A percentile compares a stretch with the other conserved stretches of the same genome.
Conservation (phyloP, 2,113 vertebrate genomes). For the Thomomys bottae region DNA sequence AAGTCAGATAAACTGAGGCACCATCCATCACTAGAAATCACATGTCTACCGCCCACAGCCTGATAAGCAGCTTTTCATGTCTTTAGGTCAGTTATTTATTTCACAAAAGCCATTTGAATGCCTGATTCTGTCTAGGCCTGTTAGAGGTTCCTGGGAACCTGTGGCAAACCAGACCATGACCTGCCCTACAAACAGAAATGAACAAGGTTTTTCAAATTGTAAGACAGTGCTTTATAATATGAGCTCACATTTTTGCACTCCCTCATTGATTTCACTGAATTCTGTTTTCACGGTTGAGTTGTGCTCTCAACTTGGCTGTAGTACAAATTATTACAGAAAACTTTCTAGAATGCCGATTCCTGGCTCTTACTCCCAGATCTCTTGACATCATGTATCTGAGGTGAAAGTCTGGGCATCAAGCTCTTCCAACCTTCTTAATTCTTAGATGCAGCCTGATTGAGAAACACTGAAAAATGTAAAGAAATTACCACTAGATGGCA, state of each 20-base stretch:
- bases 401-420: neutral
- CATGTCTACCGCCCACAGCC: neutral
- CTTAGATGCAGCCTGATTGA: neutral
- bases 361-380: neutral
- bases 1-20: neutral
- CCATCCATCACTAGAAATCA: neutral
- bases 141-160: neutral
- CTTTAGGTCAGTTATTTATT: neutral
- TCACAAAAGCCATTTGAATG: neutral
- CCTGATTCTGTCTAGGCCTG: neutral
- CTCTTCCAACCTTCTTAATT: neutral
- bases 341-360: neutral
- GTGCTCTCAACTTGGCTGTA: neutral
- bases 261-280: neutral
- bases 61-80: neutral
- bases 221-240: neutral
- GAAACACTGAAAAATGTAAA: neutral
- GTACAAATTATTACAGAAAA: neutral
- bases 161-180: neutral
- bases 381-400: neutral
- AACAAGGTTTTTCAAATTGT: neutral
- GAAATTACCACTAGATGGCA: constrained; percentile 81
- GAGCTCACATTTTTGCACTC: neutral
- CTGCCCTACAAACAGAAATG: neutral
- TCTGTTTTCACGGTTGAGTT: neutral